phyloP scores from a whole-genome alignment of 2,888 invertebrate genomes.

The Adela reaumurella region DNA sequence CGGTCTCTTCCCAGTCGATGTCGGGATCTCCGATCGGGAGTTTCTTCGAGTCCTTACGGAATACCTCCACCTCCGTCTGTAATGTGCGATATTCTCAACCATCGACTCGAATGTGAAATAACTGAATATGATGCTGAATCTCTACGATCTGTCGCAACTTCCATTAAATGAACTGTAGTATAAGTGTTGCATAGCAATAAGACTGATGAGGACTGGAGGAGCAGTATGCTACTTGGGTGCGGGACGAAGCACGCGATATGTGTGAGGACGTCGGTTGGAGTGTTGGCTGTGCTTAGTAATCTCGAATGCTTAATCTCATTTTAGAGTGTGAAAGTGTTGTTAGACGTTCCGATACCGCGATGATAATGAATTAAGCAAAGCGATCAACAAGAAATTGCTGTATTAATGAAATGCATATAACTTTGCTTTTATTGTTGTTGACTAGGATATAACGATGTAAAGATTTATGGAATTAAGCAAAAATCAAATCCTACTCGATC shows the following conservation, averaged over 20 bases:
- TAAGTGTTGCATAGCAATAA: too few relatives aligned
- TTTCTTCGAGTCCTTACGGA: conserved; percentile 94
- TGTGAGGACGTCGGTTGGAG: too few relatives aligned
- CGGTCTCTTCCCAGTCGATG: conserved; percentile 99
- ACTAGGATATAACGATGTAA: neutral
- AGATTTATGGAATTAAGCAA: neutral
- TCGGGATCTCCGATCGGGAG: conserved; percentile 94
- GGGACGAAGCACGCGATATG: too few relatives aligned
- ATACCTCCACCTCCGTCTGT: conserved; percentile 94
- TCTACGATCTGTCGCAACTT: neutral
- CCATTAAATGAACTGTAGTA: neutral
- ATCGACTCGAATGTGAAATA: too few relatives aligned
- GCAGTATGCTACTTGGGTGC: neutral
- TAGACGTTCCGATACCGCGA: too few relatives aligned
- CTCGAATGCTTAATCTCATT: too few relatives aligned
- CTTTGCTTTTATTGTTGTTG: neutral
- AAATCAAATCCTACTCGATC: too few relatives aligned
- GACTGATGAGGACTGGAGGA: neutral
- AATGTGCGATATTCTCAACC: conserved; percentile 17
- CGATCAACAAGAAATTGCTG: too few relatives aligned
- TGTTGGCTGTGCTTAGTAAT: too few relatives aligned
- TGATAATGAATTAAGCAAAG: too few relatives aligned
- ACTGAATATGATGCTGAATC: neutral
- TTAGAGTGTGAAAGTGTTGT: too few relatives aligned
- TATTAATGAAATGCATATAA: too few relatives aligned